Evolutionary conservation across 2,113 vertebrate genomes (phyloP), one percentile per base, ranked within the genome.

Genomic region (Ranitomeya imitator): DNA sequence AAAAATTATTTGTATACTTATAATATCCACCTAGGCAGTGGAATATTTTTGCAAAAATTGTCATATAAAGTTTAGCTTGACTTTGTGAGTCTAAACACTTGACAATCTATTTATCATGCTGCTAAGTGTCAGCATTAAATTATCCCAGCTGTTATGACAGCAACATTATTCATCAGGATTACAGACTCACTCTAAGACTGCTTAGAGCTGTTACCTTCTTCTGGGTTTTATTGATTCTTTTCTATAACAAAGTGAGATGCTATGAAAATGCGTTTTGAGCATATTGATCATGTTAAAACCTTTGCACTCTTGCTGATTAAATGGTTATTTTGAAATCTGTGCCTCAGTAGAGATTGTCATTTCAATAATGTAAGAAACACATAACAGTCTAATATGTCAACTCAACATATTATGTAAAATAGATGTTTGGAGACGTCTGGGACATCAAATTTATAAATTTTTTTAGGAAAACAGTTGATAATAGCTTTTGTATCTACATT

Each of bases 81-180:
- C 92, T 93, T 90, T 91, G 86, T 92, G 91, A 91, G 90, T 93
- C 92, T 93, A 92, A 90, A 83, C 76, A 91, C 91, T 92, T 94
- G 96, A 96, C 96, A 95, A 96, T 95, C 95, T 95, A 97, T 98
- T 96, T 94, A 96, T 98, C 97, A 97, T 93, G 79, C 89, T 90
- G 94, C 95, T 97, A 96, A 97, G 97, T 96, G 95, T 96, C 97
- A 96, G 96, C 97, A 93, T 96, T 96, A 96, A 96, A 97, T 97
- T 96, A 96, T 97, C 96, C 95, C 92, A 21, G 91, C 95, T 96
- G 95, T 98, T 99, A 99, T 99, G 97, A 98, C 97, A 97, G 97
- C 94, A 92, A 94, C 97, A 96, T 99, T 97, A 96, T 96, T 98
- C 98, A 98, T 96, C 95, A 95, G 96, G 96, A 97, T 95, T 94